These are phyloP conservation scores for Panagrolaimus sp. DNA, from an alignment of 1,140 invertebrate genomes.

Conservation along the genomic window DNA sequence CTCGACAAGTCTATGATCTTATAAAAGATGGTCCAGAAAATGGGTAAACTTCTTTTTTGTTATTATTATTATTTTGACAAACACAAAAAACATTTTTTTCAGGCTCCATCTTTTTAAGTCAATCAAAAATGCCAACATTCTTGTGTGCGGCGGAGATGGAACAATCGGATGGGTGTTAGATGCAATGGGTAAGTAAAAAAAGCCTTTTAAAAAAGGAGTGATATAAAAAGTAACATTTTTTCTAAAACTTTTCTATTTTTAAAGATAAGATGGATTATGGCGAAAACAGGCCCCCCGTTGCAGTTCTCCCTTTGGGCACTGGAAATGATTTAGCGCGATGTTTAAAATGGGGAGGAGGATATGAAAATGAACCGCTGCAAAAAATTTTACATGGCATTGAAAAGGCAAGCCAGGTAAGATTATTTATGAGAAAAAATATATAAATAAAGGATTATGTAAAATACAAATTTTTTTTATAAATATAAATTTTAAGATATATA, in stretches of 20 bases:
- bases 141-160: slow-evolving; percentile 91
- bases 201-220: background rate
- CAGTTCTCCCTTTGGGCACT: slow-evolving; percentile 86
- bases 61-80: background rate
- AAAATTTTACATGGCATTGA: slow-evolving; percentile 68
- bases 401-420: slow-evolving; percentile 58
- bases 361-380: slow-evolving; percentile 57
- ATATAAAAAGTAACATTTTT: background rate
- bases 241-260: slow-evolving; percentile 35
- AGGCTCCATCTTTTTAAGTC: slow-evolving; percentile 88
- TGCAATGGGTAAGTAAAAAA: slow-evolving; percentile 75
- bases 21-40: slow-evolving; percentile 79
- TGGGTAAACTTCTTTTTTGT: slow-evolving; percentile 62
- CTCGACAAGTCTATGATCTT: slow-evolving; percentile 86
- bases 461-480: background rate
- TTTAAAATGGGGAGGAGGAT: slow-evolving; percentile 78
- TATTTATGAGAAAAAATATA: no score
- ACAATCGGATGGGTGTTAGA: slow-evolving; percentile 93
- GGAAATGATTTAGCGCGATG: slow-evolving; percentile 90
- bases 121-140: slow-evolving; percentile 80
- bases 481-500: slow-evolving; percentile 68
- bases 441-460: slow-evolving; percentile 9
- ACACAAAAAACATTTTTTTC: slow-evolving; percentile 26
- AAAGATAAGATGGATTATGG: slow-evolving; percentile 82
- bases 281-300: slow-evolving; percentile 74